Evolutionary conservation across 2,797 vertebrate species (phyloP).

Genomic region (Anas acuta): DNA sequence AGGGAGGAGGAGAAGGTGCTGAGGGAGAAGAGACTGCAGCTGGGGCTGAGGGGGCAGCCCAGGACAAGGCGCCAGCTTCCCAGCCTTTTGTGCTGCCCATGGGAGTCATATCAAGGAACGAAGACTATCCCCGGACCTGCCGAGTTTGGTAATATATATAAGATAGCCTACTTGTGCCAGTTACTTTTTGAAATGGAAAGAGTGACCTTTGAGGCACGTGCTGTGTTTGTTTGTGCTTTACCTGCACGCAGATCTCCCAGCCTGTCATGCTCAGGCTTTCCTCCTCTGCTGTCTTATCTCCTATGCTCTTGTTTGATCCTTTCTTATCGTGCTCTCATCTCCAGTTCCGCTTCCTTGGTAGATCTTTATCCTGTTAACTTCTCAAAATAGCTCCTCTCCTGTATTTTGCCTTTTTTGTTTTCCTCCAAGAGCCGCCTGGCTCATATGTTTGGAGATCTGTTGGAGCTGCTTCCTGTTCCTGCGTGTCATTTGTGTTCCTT

Average conservation of each 20-base stretch:
- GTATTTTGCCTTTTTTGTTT: rapidly evolving
- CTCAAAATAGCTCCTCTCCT: neutral
- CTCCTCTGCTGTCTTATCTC: neutral
- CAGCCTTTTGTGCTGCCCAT: constrained; percentile 90
- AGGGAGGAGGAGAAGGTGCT: neutral
- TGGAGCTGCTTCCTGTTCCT: neutral
- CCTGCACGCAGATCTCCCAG: neutral
- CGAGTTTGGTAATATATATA: constrained; percentile 85
- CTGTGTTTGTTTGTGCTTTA: neutral
- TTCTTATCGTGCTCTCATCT: neutral
- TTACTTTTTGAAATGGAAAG: neutral
- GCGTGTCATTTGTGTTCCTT: neutral
- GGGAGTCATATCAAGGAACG: constrained; percentile 93
- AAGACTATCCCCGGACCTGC: constrained; percentile 94
- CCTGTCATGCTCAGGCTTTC: neutral
- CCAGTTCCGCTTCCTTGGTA: neutral
- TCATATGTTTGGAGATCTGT: neutral
- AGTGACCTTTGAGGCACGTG: neutral
- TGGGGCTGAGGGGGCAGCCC: neutral
- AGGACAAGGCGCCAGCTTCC: constrained; percentile 51
- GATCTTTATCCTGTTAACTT: neutral
- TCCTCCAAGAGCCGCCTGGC: neutral
- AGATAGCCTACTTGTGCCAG: neutral
- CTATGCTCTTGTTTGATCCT: rapidly evolving
- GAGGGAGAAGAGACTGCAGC: constrained; percentile 14